Base-by-base conservation (phyloP, 1,140 invertebrate genomes). In the Nasonia vitripennis region DNA sequence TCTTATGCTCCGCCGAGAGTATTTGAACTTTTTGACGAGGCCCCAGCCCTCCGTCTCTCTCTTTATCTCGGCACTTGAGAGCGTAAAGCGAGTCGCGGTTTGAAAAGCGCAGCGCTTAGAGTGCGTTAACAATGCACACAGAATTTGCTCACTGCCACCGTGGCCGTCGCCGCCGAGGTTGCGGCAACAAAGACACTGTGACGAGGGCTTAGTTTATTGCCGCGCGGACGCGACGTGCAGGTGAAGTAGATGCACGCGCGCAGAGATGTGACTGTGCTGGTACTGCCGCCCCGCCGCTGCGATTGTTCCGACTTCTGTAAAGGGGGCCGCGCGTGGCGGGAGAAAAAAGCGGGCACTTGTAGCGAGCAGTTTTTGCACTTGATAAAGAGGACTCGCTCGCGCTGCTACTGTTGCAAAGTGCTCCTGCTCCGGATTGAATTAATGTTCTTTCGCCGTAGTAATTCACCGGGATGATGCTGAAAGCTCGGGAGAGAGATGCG, bases 1-100 rank as follows among this genome's bases (percentile, higher is more conserved):
- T 55, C 73, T 83, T 77, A 51, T 17, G 20, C 20, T 17, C 11
- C 62, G 17, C 67, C 55, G 37, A n/a, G 34, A 77, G 82, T 84
- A 71, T 84, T 84, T 71, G 75, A 78, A 78, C 75, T 84, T 78
- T 84, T 55, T 78, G 37, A 78, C 23, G 73, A 67, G 37, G 27
- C 27, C 27, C 27, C 27, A 27, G 17, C 14, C 34, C n/a, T 70
- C 67, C 27, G 41, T 62, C 67, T 48, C 67, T 62, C 48, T 62
- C 74, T 83, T 78, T 68, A 83, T 83, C 45, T 75, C 73, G 34
- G n/a, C 48, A 67, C 48, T 83, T 75, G 70, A 83, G 71, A 73
- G 9, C 12, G n/a, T 51, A 41, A 80, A 80, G 20, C 62, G 67
- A 81, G 51, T 17, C n/a, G 45, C n/a, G 41, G 14, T 45, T 31